Conservation (phyloP, 2,113 vertebrate species). For the Sylvia atricapilla region DNA sequence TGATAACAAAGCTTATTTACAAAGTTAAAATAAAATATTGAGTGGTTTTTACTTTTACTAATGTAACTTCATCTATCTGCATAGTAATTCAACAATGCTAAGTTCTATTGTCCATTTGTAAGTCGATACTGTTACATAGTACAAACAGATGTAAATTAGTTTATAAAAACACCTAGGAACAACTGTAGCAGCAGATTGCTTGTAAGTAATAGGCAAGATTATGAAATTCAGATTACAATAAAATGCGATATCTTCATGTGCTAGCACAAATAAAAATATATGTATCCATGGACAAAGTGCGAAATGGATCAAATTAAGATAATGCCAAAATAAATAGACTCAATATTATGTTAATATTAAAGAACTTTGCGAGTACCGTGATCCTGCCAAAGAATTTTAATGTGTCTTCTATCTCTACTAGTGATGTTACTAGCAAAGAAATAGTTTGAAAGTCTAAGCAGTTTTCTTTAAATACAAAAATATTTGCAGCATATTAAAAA, state of each 20-base stretch:
- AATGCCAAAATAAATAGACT: conserved; percentile 67
- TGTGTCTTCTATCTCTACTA: not conserved
- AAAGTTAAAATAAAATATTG: conserved; percentile 48
- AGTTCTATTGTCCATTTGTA: conserved; percentile 70
- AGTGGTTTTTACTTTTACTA: conserved; percentile 62
- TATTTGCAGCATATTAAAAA: not conserved
- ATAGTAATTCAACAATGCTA: conserved; percentile 57
- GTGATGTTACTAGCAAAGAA: not conserved
- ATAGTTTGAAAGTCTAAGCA: not conserved
- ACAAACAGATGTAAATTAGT: conserved; percentile 77
- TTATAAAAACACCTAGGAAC: conserved; percentile 74
- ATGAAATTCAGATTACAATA: conserved; percentile 72
- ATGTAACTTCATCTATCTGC: conserved; percentile 64
- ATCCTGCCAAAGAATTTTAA: conserved; percentile 8
- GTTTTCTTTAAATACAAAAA: not conserved
- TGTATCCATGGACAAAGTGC: conserved; percentile 55
- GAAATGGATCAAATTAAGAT: conserved; percentile 73
- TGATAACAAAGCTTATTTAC: conserved; percentile 69
- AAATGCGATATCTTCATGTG: conserved; percentile 56
- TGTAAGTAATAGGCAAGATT: conserved; percentile 74
- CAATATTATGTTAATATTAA: conserved; percentile 66
- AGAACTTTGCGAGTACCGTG: not conserved
- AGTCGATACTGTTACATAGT: conserved; percentile 61
- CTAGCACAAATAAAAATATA: conserved; percentile 50
- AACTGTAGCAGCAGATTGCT: conserved; percentile 73